A percentile compares a stretch with the other conserved stretches of the same genome.
Evolutionary conservation across 1,140 invertebrate genomes (phyloP).

Genomic region (Panagrolaimus sp.): DNA sequence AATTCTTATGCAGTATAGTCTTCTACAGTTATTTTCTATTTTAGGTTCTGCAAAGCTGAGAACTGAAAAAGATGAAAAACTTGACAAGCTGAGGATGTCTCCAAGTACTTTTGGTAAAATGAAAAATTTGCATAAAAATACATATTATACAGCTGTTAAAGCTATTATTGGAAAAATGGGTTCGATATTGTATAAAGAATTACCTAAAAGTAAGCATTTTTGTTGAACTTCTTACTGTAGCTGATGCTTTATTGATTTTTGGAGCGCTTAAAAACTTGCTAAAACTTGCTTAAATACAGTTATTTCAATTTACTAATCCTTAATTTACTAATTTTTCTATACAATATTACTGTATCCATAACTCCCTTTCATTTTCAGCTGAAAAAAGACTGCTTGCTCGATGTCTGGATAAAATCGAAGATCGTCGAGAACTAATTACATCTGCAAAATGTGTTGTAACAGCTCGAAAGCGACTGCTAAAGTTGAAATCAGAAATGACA

Average conservation of each 20-base stretch:
- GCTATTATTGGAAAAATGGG: conserved; percentile 4
- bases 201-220: conserved; percentile 3
- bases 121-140: conserved; percentile 8
- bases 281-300: no score
- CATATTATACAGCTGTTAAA: conserved; percentile 7
- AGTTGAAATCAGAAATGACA: not conserved
- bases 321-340: no score
- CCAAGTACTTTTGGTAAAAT: not conserved
- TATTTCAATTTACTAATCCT: no score
- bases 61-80: not conserved
- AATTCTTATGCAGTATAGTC: no score
- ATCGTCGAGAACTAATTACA: not conserved
- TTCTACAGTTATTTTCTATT: no score
- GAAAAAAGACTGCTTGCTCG: not conserved
- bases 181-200: conserved; percentile 5
- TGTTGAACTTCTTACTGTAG: not conserved
- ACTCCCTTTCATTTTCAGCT: not conserved
- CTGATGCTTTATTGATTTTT: not conserved
- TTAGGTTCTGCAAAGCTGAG: no score
- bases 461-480: not conserved
- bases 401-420: conserved; percentile 7
- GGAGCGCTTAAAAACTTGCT: not conserved
- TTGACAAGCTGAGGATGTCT: not conserved
- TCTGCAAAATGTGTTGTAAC: not conserved
- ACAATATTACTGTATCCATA: not conserved